Evolutionary conservation across 2,797 vertebrate genomes (phyloP), one percentile per base, ranked within the genome.

Genomic region (Sebastiscus albofasciatus): DNA sequence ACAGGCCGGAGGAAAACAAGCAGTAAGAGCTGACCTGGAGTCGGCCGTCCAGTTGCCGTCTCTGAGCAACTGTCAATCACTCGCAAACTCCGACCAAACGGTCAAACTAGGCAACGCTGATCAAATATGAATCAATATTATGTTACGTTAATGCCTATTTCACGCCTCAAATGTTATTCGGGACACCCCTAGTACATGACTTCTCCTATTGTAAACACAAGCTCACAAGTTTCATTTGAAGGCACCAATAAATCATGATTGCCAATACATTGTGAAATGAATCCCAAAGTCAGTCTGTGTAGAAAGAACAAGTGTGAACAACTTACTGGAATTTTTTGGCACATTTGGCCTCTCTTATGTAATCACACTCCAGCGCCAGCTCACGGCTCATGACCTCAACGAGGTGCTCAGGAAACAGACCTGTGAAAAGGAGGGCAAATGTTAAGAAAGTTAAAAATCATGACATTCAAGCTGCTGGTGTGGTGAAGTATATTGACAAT

Each of bases 321-420:
- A 95, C 94, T 24, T 91, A 99, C 98, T 96, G 96, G 94, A 99
- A 99, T 78, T 93, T 97, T 80, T 89, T 96, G 81, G 96, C 96
- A 5, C 97, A 98, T 46, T 95, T 88, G 0, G 98, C 98, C 92
- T 99, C 98, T 68, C 98, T 96, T 90, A 97, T 87, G 90, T 99
- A 99, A 90, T 99, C 97, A 2, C 98, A 99, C 94, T 99, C 98
- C 18, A 99, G 94, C 14, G 97, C 96, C 92, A 99, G 92, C 92
- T 99, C 98, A 13, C 97, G 95, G 78, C 96, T 96, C 93, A 99
- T 95, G 8, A 99, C 98, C 67, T 97, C 97, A 2, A 99, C 96
- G 59, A 99, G 94, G 89, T 99, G 97, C 67, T 99, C 98, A 0
- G 98, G 98, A 84, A 99, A 99, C 86, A 99, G 92, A 87, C 98